These are phyloP conservation scores for Monopis laevigella DNA, from an alignment of 2,888 invertebrate genomes.

Conservation along the genomic window DNA sequence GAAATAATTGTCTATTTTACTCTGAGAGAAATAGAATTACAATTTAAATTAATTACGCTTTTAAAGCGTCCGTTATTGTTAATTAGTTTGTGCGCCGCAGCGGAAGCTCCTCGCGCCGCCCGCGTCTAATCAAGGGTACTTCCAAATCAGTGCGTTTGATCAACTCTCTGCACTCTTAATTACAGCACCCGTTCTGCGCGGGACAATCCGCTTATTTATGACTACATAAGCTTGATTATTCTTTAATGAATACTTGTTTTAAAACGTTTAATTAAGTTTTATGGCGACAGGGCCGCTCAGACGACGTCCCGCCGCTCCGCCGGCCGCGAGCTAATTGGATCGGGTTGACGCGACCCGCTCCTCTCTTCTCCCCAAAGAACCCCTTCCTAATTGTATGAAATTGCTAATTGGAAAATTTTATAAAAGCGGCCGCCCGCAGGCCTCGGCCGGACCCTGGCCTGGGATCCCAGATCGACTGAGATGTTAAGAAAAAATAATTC, in stretches of 20 bases:
- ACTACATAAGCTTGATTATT: constrained; percentile 70
- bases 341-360: constrained; percentile 58
- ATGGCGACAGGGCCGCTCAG: constrained; percentile 63
- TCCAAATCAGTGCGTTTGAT: constrained; percentile 68
- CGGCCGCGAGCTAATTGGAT: constrained; percentile 67
- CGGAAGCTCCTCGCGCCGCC: constrained; percentile 53
- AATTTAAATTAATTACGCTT: constrained; percentile 69
- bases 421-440: constrained; percentile 60
- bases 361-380: constrained; percentile 28
- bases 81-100: constrained; percentile 68
- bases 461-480: neutral
- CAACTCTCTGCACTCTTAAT: constrained; percentile 68
- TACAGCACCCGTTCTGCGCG: constrained; percentile 64
- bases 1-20: constrained; percentile 66
- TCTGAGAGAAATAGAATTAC: constrained; percentile 66
- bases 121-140: constrained; percentile 67
- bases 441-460: constrained; percentile 17
- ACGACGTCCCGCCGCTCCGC: constrained; percentile 56
- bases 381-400: constrained; percentile 34
- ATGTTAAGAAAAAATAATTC: neutral
- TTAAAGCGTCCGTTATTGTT: constrained; percentile 69
- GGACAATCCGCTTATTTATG: constrained; percentile 69
- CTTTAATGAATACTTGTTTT: constrained; percentile 70
- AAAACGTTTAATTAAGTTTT: constrained; percentile 70
- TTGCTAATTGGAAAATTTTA: constrained; percentile 68